Evolutionary conservation across 1,140 invertebrate genomes (phyloP).

Genomic region (Hylyphantes graminicola): DNA sequence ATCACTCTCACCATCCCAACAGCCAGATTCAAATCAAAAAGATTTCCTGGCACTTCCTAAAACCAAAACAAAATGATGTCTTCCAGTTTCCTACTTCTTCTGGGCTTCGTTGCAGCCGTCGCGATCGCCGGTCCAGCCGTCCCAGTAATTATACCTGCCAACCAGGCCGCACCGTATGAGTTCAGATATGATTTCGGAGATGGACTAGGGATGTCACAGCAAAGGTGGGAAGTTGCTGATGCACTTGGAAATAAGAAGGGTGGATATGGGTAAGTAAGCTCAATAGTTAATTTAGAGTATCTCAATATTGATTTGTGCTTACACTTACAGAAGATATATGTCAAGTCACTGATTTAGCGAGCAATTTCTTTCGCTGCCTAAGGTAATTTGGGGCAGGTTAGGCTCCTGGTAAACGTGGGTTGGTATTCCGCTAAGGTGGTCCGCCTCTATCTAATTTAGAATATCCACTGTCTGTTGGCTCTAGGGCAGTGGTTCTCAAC

Average conservation of each 20-base stretch:
- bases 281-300: too few species aligned
- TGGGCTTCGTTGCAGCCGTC: neutral
- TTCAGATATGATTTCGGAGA: conserved; percentile 48
- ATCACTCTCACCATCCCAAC: too few species aligned
- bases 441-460: too few species aligned
- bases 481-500: too few species aligned
- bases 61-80: neutral
- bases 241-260: conserved; percentile 49
- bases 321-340: too few species aligned
- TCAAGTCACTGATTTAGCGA: too few species aligned
- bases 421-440: too few species aligned
- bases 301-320: too few species aligned
- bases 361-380: too few species aligned
- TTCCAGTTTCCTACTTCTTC: neutral
- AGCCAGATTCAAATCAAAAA: neutral
- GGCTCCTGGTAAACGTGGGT: too few species aligned
- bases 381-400: too few species aligned
- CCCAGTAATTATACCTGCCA: neutral
- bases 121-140: neutral
- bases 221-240: conserved; percentile 53
- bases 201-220: conserved; percentile 15
- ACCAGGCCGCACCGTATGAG: conserved; percentile 7
- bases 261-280: conserved; percentile 1
- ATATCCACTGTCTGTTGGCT: too few species aligned
- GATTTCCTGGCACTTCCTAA: neutral